These are phyloP conservation scores for Paramormyrops hopkinsi DNA, from an alignment of 2,797 vertebrate species.

Conservation along the genomic window DNA sequence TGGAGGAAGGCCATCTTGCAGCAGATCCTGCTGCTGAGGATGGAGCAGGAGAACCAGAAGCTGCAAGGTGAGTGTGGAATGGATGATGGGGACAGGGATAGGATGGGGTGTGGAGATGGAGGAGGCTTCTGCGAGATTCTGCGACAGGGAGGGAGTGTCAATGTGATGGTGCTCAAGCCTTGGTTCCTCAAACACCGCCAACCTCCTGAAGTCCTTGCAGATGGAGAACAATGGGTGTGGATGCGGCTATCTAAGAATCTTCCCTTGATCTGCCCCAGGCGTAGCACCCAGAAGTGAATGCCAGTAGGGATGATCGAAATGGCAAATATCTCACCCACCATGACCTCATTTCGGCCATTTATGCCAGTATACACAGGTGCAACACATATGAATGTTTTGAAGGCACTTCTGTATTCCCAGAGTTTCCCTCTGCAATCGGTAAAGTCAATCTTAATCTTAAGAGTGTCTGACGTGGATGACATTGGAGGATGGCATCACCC, in stretches of 20 bases:
- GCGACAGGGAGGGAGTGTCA: neutral
- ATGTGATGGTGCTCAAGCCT: neutral
- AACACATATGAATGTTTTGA: neutral
- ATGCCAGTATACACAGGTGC: neutral
- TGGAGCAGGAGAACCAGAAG: conserved; percentile 96
- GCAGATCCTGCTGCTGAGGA: conserved; percentile 91
- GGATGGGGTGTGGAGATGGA: neutral
- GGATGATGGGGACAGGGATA: neutral
- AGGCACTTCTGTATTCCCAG: neutral
- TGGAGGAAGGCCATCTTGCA: conserved; percentile 95
- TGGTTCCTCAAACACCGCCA: neutral
- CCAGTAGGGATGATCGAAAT: neutral
- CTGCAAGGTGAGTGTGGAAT: conserved; percentile 72
- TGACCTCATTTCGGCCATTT: neutral
- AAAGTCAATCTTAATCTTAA: neutral
- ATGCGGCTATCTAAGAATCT: neutral
- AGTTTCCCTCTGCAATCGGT: neutral
- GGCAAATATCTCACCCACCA: neutral
- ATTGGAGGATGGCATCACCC: neutral
- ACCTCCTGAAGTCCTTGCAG: neutral
- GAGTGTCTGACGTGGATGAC: neutral
- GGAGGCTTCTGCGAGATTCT: neutral
- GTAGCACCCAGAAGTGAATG: neutral
- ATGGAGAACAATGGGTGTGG: neutral
- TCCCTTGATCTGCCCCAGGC: neutral